A percentile compares a stretch with the other conserved stretches of the same genome.
These are phyloP conservation scores for Erebia palarica DNA, from an alignment of 2,888 invertebrate species.

Conservation along the genomic window DNA sequence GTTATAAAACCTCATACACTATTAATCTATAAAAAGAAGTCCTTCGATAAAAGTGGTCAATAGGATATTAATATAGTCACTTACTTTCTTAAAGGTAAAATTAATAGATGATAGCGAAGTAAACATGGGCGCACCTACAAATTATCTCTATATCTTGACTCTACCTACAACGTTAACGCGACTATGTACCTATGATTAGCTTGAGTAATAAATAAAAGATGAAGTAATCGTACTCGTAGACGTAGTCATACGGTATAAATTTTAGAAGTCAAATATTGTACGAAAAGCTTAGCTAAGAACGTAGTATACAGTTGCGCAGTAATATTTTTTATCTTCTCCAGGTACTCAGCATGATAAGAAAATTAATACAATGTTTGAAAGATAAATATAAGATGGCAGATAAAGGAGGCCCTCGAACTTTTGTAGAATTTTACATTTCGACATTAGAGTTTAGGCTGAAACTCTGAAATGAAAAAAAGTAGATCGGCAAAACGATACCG, in stretches of 20 bases:
- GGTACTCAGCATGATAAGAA: slow-evolving; percentile 20
- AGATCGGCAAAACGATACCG: too few relatives aligned
- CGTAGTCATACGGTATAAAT: background rate
- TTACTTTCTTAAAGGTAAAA: background rate
- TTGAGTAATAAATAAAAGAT: background rate
- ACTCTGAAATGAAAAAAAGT: too few relatives aligned
- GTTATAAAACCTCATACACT: too few relatives aligned
- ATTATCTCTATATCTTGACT: slow-evolving; percentile 9
- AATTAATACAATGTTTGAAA: slow-evolving; percentile 23
- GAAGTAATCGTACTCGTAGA: background rate
- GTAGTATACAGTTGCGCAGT: background rate
- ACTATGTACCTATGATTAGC: background rate
- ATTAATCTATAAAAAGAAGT: background rate
- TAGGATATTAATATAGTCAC: background rate
- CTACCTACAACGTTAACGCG: background rate
- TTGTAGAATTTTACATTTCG: background rate
- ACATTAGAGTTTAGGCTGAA: background rate
- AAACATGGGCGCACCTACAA: slow-evolving; percentile 3
- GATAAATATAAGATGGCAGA: slow-evolving; percentile 22
- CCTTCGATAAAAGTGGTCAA: background rate
- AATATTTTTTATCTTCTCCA: slow-evolving; percentile 21
- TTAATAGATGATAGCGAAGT: background rate
- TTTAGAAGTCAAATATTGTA: slow-evolving; percentile 15
- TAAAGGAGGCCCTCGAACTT: slow-evolving; percentile 24
- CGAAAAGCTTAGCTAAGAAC: slow-evolving; percentile 11